These are phyloP conservation scores for Cladorhizidae sp. DNA, from an alignment of 37 sponge, comb jelly and placozoan genomes.

Conservation along the genomic window DNA sequence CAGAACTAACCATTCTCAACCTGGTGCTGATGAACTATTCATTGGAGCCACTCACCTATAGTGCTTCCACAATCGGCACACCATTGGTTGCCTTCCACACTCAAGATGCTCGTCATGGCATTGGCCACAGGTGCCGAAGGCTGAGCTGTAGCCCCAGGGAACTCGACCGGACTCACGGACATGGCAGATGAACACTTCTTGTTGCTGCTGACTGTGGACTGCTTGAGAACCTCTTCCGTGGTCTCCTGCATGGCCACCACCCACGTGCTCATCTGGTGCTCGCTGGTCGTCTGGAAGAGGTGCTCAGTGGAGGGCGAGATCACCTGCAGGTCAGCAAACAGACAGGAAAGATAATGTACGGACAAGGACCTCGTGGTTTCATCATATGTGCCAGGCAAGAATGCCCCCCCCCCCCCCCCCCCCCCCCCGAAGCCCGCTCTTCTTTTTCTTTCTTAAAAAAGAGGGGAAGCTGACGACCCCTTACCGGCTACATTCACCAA, in stretches of 20 bases:
- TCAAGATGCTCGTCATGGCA: slow-evolving; percentile 54
- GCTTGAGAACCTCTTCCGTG: slow-evolving; percentile 18
- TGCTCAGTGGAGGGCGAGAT: slow-evolving; percentile 78
- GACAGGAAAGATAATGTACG: too few species aligned
- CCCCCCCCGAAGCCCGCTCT: too few species aligned
- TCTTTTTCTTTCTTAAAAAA: too few species aligned
- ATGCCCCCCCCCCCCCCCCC: too few species aligned
- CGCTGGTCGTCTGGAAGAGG: slow-evolving; percentile 68
- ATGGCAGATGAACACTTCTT: not conserved
- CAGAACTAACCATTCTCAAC: too few species aligned
- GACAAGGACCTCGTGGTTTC: too few species aligned
- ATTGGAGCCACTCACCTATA: slow-evolving; percentile 20
- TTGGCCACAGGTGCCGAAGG: slow-evolving; percentile 23
- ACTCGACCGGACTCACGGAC: not conserved
- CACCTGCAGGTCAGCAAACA: slow-evolving; percentile 40
- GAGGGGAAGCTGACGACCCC: too few species aligned
- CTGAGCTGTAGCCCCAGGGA: not conserved
- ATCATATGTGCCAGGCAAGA: too few species aligned
- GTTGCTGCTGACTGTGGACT: not conserved
- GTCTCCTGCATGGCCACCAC: slow-evolving; percentile 62
- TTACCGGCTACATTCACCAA: too few species aligned
- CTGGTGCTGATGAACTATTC: too few species aligned
- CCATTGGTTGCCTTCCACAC: slow-evolving; percentile 63
- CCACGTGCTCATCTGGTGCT: slow-evolving; percentile 66
- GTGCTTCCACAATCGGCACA: slow-evolving; percentile 85